Evolutionary conservation across 2,888 invertebrate species (phyloP).

Genomic region (Drosophila testacea): DNA sequence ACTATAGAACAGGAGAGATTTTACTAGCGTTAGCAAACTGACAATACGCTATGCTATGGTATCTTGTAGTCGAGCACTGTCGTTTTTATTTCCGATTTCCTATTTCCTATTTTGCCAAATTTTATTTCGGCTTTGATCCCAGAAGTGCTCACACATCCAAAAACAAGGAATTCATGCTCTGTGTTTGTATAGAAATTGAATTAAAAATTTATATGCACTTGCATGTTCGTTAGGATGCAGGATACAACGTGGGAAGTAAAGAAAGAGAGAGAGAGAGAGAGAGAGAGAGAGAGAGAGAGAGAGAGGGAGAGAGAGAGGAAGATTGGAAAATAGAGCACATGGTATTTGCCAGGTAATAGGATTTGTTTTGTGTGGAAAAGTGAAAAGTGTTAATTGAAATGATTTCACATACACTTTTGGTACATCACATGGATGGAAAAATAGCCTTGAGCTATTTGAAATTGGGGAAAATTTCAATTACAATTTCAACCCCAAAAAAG

Average conservation of each 20-base stretch:
- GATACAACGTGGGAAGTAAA: background rate
- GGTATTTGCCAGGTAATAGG: constrained; percentile 27
- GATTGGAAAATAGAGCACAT: background rate
- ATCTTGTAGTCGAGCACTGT: background rate
- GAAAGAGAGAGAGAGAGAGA: background rate
- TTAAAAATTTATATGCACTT: constrained; percentile 53
- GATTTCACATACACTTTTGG: constrained; percentile 12
- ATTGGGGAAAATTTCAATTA: constrained; percentile 3
- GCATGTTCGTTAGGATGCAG: constrained; percentile 8
- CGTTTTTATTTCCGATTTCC: background rate
- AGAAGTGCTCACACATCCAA: constrained; percentile 24
- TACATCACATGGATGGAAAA: background rate
- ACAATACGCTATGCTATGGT: no score
- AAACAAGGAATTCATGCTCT: constrained; percentile 7
- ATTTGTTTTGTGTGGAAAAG: constrained; percentile 23
- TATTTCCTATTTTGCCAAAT: constrained; percentile 5
- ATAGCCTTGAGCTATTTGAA: background rate
- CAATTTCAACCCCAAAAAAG: background rate
- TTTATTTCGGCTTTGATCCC: constrained; percentile 31
- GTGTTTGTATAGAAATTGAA: constrained; percentile 58
- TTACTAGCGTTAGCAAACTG: no score
- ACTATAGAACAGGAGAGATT: no score
- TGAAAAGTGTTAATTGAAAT: constrained; percentile 43
- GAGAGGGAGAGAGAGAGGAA: background rate
- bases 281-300: background rate